Percentiles rank a stretch among this genome's conserved stretches.
Conservation (phyloP, 2,113 vertebrate species). For the Ophiodon elongatus region DNA sequence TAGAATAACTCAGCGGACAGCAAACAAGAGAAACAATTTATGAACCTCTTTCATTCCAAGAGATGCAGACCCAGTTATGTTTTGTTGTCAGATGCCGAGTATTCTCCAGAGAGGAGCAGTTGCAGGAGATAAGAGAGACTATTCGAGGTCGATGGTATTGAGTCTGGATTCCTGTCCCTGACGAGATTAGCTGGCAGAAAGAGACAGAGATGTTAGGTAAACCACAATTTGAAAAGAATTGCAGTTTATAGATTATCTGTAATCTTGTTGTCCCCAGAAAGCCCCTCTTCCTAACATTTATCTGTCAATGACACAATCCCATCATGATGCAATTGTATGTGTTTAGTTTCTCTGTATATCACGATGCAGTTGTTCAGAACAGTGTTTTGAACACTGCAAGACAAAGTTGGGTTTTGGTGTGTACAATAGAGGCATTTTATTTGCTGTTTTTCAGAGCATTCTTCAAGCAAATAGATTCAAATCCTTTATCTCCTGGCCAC, state of each 20-base stretch:
- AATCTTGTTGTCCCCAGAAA: conserved; percentile 55
- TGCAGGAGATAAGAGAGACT: conserved; percentile 57
- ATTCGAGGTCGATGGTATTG: conserved; percentile 64
- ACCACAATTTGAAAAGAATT: conserved; percentile 63
- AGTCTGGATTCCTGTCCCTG: conserved; percentile 64
- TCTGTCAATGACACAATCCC: conserved; percentile 35
- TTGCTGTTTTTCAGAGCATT: background rate
- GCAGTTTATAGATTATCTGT: conserved; percentile 70
- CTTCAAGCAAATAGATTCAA: background rate
- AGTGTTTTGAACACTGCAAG: background rate
- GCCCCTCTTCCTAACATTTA: conserved; percentile 21
- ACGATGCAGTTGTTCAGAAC: background rate
- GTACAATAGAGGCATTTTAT: background rate
- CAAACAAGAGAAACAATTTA: conserved; percentile 17
- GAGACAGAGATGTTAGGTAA: conserved; percentile 57
- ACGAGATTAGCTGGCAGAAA: conserved; percentile 58
- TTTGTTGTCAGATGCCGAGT: conserved; percentile 34
- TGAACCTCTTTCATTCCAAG: conserved; percentile 35
- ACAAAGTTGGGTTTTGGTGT: background rate
- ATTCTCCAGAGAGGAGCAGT: conserved; percentile 44
- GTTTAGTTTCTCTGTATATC: conserved; percentile 1
- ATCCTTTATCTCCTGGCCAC: background rate
- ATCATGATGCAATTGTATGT: conserved; percentile 27
- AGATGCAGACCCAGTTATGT: conserved; percentile 24
- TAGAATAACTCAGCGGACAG: background rate